phyloP scores from a whole-genome alignment of 1,140 invertebrate species.

The Hetaerina americana region DNA sequence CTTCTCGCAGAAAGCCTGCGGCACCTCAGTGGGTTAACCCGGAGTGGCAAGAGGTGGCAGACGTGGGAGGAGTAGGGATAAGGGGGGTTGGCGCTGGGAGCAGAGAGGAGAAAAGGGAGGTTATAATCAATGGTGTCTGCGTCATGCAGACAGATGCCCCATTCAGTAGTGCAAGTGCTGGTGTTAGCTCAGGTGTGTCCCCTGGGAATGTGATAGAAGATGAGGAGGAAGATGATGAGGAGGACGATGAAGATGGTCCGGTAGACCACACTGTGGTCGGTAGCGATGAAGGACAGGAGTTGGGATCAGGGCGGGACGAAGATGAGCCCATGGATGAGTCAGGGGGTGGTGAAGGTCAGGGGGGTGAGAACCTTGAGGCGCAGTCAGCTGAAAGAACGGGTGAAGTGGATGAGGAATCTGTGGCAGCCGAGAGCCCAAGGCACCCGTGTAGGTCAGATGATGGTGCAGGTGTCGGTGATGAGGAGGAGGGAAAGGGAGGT shows the following conservation, averaged over 20 bases:
- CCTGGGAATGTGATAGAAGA: not conserved
- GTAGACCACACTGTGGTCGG: not conserved
- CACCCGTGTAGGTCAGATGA: not conserved
- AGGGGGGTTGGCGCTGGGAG: conserved; percentile 70
- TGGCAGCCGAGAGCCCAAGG: not conserved
- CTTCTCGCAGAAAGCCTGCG: conserved; percentile 73
- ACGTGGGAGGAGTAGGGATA: conserved; percentile 66
- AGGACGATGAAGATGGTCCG: not conserved
- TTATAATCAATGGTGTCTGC: conserved; percentile 84
- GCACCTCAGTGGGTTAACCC: conserved; percentile 96
- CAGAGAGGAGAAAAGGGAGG: conserved; percentile 44
- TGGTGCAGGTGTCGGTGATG: too few relatives aligned
- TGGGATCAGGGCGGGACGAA: not conserved
- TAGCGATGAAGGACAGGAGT: too few relatives aligned
- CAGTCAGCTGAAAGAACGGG: not conserved
- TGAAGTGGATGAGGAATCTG: not conserved
- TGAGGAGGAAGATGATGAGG: not conserved
- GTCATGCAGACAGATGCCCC: conserved; percentile 51
- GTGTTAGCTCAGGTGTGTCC: not conserved
- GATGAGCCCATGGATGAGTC: not conserved
- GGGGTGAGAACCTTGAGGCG: not conserved
- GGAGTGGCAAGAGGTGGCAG: conserved; percentile 56
- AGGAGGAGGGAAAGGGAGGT: not conserved
- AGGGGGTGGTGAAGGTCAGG: not conserved
- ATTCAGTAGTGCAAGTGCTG: not conserved